A percentile compares a stretch with the other conserved stretches of the same genome.
These are phyloP conservation scores for Poecilia velifera DNA, from an alignment of 2,797 vertebrate genomes.

Conservation along the genomic window DNA sequence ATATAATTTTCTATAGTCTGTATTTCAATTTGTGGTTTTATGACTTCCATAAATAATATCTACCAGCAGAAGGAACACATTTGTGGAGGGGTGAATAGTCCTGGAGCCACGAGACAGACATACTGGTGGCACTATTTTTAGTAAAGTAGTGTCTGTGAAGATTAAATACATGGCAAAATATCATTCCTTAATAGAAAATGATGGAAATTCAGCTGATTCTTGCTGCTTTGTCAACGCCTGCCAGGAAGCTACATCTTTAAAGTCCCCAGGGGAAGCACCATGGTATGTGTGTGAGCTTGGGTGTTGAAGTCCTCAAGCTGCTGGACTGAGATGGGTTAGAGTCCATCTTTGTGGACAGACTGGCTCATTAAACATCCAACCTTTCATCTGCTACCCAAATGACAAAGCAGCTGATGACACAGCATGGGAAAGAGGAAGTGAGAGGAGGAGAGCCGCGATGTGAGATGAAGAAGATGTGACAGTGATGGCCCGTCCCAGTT, in stretches of 20 bases:
- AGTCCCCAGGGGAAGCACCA: background rate
- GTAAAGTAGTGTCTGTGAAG: background rate
- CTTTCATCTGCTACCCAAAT: slow-evolving; percentile 23
- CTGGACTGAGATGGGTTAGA: slow-evolving; percentile 15
- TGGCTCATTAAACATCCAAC: slow-evolving; percentile 40
- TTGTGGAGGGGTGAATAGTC: background rate
- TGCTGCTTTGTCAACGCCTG: background rate
- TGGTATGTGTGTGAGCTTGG: too few relatives aligned
- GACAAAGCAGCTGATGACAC: slow-evolving; percentile 29
- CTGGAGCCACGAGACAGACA: background rate
- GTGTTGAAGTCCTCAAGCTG: slow-evolving; percentile 5
- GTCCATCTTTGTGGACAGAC: slow-evolving; percentile 38
- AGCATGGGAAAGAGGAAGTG: background rate
- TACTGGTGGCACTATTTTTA: background rate
- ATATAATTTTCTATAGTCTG: background rate
- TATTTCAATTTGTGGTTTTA: background rate
- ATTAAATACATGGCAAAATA: background rate
- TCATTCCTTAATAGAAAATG: background rate
- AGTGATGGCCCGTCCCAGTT: background rate
- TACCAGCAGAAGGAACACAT: background rate
- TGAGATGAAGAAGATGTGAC: slow-evolving; percentile 32
- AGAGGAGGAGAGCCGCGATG: slow-evolving; percentile 18
- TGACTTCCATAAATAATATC: background rate
- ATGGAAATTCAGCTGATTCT: too few relatives aligned
- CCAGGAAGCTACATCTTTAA: slow-evolving; percentile 27